phyloP scores from a whole-genome alignment of 35 echinoderm and acorn worm genomes.

The Antedon bifida region DNA sequence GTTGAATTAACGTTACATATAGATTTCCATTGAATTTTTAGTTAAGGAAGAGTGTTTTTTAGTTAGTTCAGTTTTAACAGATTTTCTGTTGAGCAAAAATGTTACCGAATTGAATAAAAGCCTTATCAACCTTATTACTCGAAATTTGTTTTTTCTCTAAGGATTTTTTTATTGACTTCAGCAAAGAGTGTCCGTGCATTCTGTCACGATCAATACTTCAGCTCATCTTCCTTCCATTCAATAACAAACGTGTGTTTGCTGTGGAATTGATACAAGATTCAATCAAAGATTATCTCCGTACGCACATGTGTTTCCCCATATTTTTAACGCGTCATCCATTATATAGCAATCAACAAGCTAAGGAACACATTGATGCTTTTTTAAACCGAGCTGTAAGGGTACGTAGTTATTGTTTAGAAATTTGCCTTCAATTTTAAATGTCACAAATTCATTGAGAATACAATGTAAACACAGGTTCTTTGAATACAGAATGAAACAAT shows the following conservation, averaged over 20 bases:
- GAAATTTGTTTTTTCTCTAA: conserved; percentile 14
- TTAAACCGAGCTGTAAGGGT: conserved; percentile 66
- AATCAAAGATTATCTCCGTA: conserved; percentile 43
- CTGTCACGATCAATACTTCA: conserved; percentile 72
- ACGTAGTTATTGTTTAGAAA: conserved; percentile 4
- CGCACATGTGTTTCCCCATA: conserved; percentile 52
- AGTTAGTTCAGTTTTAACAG: too few relatives aligned
- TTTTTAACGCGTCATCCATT: conserved; percentile 34
- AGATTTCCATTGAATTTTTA: too few relatives aligned
- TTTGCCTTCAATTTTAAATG: too few relatives aligned
- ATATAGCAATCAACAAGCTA: conserved; percentile 79
- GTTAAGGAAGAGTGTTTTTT: too few relatives aligned
- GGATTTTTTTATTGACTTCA: conserved; percentile 84
- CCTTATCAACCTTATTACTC: too few relatives aligned
- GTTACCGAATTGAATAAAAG: too few relatives aligned
- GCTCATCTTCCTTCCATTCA: conserved; percentile 60
- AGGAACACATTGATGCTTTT: conserved; percentile 69
- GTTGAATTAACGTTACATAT: too few relatives aligned
- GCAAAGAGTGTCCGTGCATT: conserved; percentile 73
- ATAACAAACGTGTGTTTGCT: conserved; percentile 79
- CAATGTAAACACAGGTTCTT: too few relatives aligned
- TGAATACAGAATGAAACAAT: too few relatives aligned
- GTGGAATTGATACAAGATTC: conserved; percentile 61
- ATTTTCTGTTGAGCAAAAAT: too few relatives aligned
- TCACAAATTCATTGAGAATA: too few relatives aligned